Percentiles rank a stretch among this genome's conserved stretches.
These are phyloP conservation scores for Molossus alvarezi DNA, from an alignment of 2,797 vertebrate species.

Conservation along the genomic window DNA sequence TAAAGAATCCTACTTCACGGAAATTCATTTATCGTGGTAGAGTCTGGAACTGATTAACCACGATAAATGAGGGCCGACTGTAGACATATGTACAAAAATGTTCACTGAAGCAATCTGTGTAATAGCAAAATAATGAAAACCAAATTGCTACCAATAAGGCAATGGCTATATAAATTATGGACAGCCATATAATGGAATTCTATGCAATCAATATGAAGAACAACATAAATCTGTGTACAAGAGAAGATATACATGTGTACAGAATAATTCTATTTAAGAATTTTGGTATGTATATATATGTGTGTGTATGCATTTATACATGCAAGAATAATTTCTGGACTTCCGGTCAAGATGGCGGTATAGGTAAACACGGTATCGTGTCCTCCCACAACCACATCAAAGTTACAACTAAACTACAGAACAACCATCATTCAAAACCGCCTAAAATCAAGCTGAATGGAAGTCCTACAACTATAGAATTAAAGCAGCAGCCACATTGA, in stretches of 20 bases:
- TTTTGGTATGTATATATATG: background rate
- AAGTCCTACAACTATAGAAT: too few relatives aligned
- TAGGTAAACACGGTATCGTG: too few relatives aligned
- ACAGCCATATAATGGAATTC: background rate
- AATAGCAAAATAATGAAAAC: conserved; percentile 23
- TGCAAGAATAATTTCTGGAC: conserved; percentile 34
- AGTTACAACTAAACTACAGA: too few relatives aligned
- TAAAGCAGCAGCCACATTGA: too few relatives aligned
- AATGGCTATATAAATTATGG: conserved; percentile 16
- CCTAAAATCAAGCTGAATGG: too few relatives aligned
- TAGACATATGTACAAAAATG: background rate
- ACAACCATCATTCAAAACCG: too few relatives aligned
- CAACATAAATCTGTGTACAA: background rate
- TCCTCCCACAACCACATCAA: too few relatives aligned
- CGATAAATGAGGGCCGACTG: too few relatives aligned
- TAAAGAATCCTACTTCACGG: too few relatives aligned
- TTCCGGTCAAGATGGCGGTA: too few relatives aligned
- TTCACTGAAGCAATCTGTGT: background rate
- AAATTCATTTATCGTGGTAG: too few relatives aligned
- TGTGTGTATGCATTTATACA: background rate
- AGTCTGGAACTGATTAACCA: too few relatives aligned
- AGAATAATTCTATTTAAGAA: conserved; percentile 23
- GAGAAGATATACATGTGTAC: background rate
- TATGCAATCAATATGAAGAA: background rate
- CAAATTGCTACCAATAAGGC: conserved; percentile 21